phyloP scores from a whole-genome alignment of 1,140 invertebrate species.

The Zaprionus camerounensis region DNA sequence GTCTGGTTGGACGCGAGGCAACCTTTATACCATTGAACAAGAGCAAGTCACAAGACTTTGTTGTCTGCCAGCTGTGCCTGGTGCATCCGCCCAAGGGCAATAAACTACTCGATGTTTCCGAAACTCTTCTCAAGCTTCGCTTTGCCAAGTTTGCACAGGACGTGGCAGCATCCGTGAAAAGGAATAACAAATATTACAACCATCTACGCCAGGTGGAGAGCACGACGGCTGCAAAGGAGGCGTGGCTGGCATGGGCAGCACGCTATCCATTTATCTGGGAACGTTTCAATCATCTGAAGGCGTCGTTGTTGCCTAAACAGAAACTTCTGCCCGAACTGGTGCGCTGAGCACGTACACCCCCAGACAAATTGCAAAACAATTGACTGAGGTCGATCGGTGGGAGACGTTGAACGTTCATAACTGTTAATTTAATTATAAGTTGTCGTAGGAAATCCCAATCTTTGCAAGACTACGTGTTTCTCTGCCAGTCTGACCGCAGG shows the following conservation, averaged over 20 bases:
- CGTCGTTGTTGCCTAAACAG: constrained; percentile 67
- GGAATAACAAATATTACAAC: constrained; percentile 75
- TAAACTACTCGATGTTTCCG: constrained; percentile 69
- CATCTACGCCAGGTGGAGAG: constrained; percentile 69
- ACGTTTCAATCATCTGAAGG: constrained; percentile 65
- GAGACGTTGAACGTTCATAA: constrained; percentile 32
- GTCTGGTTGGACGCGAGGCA: constrained; percentile 72
- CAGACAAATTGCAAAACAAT: not conserved
- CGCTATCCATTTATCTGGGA: constrained; percentile 73
- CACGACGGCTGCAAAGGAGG: constrained; percentile 60
- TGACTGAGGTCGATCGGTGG: not conserved
- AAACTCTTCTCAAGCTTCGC: constrained; percentile 71
- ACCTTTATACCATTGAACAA: constrained; percentile 77
- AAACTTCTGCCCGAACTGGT: constrained; percentile 75
- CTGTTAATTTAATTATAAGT: constrained; percentile 55
- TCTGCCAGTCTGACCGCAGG: constrained; percentile 15
- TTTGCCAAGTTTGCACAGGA: constrained; percentile 73
- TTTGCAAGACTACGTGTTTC: constrained; percentile 52
- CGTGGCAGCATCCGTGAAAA: constrained; percentile 57
- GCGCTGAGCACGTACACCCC: constrained; percentile 45
- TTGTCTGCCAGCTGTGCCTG: constrained; percentile 75
- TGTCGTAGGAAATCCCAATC: constrained; percentile 42
- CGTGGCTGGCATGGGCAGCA: constrained; percentile 68
- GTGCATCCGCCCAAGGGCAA: constrained; percentile 78
- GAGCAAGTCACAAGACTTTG: constrained; percentile 60